Percentiles rank a stretch among this genome's conserved stretches.
These are phyloP conservation scores for Hydriomena furcata DNA, from an alignment of 2,888 invertebrate species.

Conservation along the genomic window DNA sequence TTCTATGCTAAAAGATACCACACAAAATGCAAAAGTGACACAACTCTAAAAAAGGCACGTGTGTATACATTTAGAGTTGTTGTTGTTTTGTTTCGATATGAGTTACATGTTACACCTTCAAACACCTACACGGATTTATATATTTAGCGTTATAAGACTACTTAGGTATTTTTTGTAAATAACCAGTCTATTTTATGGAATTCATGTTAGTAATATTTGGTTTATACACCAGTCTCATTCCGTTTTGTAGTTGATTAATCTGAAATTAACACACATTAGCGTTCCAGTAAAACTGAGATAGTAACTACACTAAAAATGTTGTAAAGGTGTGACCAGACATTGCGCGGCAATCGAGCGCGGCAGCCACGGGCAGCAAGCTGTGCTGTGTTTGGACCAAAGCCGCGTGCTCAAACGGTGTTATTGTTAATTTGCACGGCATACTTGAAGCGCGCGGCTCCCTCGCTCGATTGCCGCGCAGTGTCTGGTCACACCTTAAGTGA, in stretches of 20 bases:
- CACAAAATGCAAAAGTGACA: constrained; percentile 3
- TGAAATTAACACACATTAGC: constrained; percentile 2
- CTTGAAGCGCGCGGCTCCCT: no score
- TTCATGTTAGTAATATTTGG: constrained; percentile 15
- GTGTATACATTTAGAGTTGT: not conserved
- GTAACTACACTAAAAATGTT: not conserved
- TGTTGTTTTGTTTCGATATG: not conserved
- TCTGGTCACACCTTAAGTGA: no score
- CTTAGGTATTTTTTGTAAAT: constrained; percentile 9
- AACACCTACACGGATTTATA: not conserved
- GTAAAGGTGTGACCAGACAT: no score
- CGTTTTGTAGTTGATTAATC: not conserved
- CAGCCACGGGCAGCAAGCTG: no score
- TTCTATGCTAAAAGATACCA: not conserved
- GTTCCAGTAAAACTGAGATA: not conserved
- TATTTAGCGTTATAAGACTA: not conserved
- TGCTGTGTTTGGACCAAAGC: no score
- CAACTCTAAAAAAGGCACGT: not conserved
- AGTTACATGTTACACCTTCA: no score
- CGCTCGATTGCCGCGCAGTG: no score
- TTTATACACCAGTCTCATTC: constrained; percentile 36
- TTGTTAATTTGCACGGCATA: no score
- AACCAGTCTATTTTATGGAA: constrained; percentile 12
- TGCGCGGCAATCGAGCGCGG: no score
- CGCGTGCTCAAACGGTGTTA: no score